Conservation (phyloP, 2,888 invertebrate genomes). For the Cistogaster globosa region DNA sequence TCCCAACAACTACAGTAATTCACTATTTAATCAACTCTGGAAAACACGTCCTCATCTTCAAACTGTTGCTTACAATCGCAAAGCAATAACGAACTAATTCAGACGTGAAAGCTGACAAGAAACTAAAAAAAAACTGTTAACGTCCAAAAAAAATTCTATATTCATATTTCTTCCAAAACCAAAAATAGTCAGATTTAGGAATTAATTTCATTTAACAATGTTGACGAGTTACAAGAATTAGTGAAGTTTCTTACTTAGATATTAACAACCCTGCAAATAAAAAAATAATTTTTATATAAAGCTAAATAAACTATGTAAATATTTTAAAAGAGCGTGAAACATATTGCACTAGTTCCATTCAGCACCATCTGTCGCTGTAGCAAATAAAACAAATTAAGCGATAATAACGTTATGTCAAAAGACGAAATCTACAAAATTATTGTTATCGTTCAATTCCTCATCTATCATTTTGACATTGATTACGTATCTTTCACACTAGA, state of each 20-base stretch:
- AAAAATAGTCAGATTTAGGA: conserved; percentile 63
- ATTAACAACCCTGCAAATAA: conserved; percentile 47
- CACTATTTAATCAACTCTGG: conserved; percentile 77
- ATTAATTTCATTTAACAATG: conserved; percentile 45
- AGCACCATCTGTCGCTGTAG: background rate
- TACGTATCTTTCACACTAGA: background rate
- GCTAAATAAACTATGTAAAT: conserved; percentile 42
- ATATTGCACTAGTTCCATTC: background rate
- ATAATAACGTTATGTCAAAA: conserved; percentile 68
- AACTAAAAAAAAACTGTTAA: conserved; percentile 4
- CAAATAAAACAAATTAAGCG: conserved; percentile 59
- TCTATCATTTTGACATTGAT: conserved; percentile 6
- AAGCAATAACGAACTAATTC: conserved; percentile 72
- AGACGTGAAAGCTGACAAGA: conserved; percentile 65
- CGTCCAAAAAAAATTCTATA: conserved; percentile 21
- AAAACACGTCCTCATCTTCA: conserved; percentile 72
- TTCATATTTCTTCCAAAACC: conserved; percentile 25
- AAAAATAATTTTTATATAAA: conserved; percentile 35
- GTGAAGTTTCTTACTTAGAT: conserved; percentile 50
- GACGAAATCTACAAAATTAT: conserved; percentile 18
- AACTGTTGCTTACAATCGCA: conserved; percentile 51
- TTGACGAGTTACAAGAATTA: conserved; percentile 53
- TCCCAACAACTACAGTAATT: conserved; percentile 79
- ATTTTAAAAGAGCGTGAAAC: conserved; percentile 36
- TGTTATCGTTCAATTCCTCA: conserved; percentile 53